Base-by-base conservation (phyloP, 2,797 vertebrate species). In the Spondyliosoma cantharus region DNA sequence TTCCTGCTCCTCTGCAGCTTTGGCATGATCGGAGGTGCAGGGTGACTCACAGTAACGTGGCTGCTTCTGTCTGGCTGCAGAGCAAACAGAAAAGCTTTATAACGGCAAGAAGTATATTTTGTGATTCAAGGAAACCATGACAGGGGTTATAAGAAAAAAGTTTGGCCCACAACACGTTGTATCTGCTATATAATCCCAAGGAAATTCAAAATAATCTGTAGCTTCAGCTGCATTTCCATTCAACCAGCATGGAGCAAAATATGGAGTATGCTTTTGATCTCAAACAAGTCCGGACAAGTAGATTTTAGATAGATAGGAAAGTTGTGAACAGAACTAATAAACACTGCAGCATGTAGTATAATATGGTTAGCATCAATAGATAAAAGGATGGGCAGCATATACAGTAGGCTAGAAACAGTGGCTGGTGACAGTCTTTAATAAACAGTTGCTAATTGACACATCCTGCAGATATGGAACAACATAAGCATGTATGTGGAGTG, bases 1-100 rank as follows among this genome's bases (percentile, higher is more conserved):
- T 82, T 93, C 81, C 82, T 91, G 87, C 82, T 94, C 71, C 91
- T 91, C 27, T 83, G 87, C 82, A 94, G 92, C 89, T 96, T 95
- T 2, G 95, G 95, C 53, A 92, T 76, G 70, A 93, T 62, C 0
- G 93, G 93, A 76, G 94, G 94, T 13, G 91, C 86, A 24, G 87
- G 57, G 27, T 77, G 91, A 71, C 85, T 93, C 69, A 80, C 71
- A 32, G 83, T 53, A 16, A 74, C 0, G 45, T 90, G 80, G 24
- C 81, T 64, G 66, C 43, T 83, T 88, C 88, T 90, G 75, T 95
- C 93, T 24, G 93, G 93, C 96, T 96, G 88, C 57, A 53, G 75
- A 76, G 78, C 32, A 81, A 70, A 86, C 17, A 85, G 48, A 87
- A 29, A 82, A 52, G 19, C 5, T 14, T 56, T 37, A 13, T 7